These are phyloP conservation scores for Hirundo rustica DNA, from an alignment of 2,797 vertebrate genomes.

Conservation along the genomic window DNA sequence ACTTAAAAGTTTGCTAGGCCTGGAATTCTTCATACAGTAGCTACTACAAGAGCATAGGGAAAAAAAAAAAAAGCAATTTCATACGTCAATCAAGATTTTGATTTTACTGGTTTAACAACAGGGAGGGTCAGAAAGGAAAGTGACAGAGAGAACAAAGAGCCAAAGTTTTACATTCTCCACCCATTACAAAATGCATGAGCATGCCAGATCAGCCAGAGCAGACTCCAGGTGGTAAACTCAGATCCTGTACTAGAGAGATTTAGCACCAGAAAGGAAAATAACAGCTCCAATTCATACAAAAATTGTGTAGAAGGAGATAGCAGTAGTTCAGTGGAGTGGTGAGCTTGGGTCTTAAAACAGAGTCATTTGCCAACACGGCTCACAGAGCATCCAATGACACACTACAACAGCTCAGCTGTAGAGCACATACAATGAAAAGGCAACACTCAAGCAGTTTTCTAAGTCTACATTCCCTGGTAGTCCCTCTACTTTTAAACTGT, in stretches of 20 bases:
- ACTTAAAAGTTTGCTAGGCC: background rate
- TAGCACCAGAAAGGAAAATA: background rate
- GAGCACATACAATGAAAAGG: background rate
- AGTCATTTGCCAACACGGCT: background rate
- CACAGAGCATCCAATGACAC: background rate
- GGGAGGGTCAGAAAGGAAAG: background rate
- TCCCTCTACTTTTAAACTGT: background rate
- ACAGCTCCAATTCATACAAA: background rate
- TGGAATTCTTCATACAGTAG: background rate
- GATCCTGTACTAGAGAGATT: background rate
- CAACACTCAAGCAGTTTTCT: background rate
- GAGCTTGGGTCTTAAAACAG: background rate
- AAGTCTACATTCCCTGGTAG: background rate
- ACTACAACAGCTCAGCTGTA: background rate
- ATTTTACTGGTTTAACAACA: background rate
- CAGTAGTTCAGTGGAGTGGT: background rate
- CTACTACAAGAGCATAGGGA: background rate
- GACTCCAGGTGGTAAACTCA: background rate
- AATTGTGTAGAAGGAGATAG: background rate
- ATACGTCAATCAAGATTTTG: background rate
- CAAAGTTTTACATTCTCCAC: conserved; percentile 3
- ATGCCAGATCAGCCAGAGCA: background rate
- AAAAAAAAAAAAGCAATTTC: background rate
- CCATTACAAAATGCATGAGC: background rate
- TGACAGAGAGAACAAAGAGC: background rate